Evolutionary conservation across 2,888 invertebrate genomes (phyloP), one percentile per base, ranked within the genome.

Genomic region (Abscondita cerata): DNA sequence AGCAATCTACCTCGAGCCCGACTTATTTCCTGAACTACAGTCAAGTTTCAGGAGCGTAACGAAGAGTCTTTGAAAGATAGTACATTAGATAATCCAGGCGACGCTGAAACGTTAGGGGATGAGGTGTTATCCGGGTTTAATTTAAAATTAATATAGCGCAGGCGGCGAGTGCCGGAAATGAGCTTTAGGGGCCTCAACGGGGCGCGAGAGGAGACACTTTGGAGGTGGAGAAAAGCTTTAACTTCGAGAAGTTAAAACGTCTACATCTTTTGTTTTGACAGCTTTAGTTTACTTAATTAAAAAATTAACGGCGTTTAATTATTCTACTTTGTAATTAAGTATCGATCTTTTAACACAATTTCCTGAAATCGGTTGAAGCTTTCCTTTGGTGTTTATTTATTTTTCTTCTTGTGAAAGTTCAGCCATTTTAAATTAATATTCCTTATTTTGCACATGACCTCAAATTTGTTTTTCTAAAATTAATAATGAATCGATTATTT

Each of bases 141-240:
- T 87, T 87, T 87, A 86, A 87, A 87, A 87, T 87, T 87, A 87
- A 87, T 86, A 86, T 86, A 84, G 83, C 83, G 76, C 86, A 86
- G 85, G 84, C 86, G 86, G 86, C 83, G 82, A 83, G 77, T 73
- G 76, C 80, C 85, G 87, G 87, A 87, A 87, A 87, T 87, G 85
- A 86, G 86, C 84, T 86, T 86, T 85, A 85, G 85, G 84, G 80
- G 78, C 70, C 52, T 52, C 51, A 67, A 65, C 71, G 69, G 71
- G 68, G 66, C 57, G 59, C 69, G 68, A 65, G 66, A 68, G 61
- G 66, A 66, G 60, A 53, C 50, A 40, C 41, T 52, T 31, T 52
- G 55, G 48, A 55, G 59, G 46, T 31, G 63, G 55, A 59, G 36
- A 59, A 52, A 52, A 54, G 59, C 63, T 59, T 56, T 52, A 44